A percentile compares a stretch with the other conserved stretches of the same genome.
These are phyloP conservation scores for Thymelicus lineola DNA, from an alignment of 2,888 invertebrate species.

Conservation along the genomic window DNA sequence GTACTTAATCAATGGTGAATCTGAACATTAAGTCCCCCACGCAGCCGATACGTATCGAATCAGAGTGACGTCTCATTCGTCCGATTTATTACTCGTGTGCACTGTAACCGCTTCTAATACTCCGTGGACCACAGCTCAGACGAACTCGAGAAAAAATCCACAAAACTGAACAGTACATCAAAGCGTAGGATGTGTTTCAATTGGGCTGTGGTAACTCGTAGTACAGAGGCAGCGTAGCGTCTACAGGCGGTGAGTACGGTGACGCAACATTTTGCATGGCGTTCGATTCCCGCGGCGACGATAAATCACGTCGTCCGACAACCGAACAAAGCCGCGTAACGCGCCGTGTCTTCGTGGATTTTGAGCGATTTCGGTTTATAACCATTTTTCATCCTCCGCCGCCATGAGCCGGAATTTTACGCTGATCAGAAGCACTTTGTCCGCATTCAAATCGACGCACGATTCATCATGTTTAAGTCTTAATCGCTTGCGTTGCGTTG, in stretches of 20 bases:
- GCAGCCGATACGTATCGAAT: constrained; percentile 77
- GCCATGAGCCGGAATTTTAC: constrained; percentile 64
- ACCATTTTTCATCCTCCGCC: constrained; percentile 75
- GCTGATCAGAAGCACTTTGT: constrained; percentile 61
- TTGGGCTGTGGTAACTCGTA: constrained; percentile 53
- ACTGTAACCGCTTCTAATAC: constrained; percentile 50
- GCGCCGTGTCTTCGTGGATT: constrained; percentile 82
- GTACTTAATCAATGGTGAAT: constrained; percentile 77
- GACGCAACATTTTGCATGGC: constrained; percentile 81
- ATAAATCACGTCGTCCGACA: constrained; percentile 76
- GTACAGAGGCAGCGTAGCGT: constrained; percentile 48
- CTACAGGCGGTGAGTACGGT: constrained; percentile 66
- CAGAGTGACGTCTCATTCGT: constrained; percentile 81
- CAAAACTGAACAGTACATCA: constrained; percentile 43
- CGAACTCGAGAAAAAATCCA: constrained; percentile 3
- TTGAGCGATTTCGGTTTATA: constrained; percentile 79
- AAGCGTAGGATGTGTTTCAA: constrained; percentile 1
- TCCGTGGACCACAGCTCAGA: constrained; percentile 51
- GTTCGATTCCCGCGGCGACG: constrained; percentile 63
- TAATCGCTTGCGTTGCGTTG: constrained; percentile 35
- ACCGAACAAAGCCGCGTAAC: constrained; percentile 81
- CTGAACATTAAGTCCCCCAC: constrained; percentile 71
- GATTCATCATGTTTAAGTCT: constrained; percentile 44
- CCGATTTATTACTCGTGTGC: constrained; percentile 72
- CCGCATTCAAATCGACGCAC: constrained; percentile 33